Conservation (phyloP, 2,888 invertebrate species). For the Philereme vetulata region DNA sequence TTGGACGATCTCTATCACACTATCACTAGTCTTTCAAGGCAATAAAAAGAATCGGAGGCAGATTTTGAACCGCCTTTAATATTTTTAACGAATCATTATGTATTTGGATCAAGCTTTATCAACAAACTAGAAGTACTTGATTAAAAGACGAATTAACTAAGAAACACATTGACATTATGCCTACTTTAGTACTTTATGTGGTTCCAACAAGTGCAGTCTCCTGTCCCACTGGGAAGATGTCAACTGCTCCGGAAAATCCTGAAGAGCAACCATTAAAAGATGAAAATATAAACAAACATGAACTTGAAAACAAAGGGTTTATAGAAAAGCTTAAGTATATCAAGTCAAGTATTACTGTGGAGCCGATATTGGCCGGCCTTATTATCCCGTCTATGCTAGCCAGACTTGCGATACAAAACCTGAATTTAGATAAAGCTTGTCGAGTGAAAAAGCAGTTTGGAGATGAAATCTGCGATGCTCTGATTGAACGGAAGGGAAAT, state of each 20-base stretch:
- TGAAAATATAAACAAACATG: constrained; percentile 39
- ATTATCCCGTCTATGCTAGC: constrained; percentile 86
- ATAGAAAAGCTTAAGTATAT: constrained; percentile 80
- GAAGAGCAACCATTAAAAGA: constrained; percentile 63
- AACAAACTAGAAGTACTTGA: constrained; percentile 41
- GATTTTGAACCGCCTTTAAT: constrained; percentile 23
- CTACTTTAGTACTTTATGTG: constrained; percentile 42
- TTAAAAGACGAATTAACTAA: constrained; percentile 46
- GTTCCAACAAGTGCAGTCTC: constrained; percentile 30
- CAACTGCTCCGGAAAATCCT: constrained; percentile 41
- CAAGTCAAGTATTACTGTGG: constrained; percentile 86
- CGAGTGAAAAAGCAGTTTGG: constrained; percentile 62
- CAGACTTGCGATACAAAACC: constrained; percentile 85
- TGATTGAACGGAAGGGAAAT: constrained; percentile 72
- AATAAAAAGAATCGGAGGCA: background rate
- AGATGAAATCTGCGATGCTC: constrained; percentile 64
- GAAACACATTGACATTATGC: constrained; percentile 37
- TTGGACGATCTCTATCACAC: no score
- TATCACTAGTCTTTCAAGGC: no score
- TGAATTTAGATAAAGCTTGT: constrained; percentile 75
- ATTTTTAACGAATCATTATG: constrained; percentile 24
- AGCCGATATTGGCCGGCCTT: constrained; percentile 88
- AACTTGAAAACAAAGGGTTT: constrained; percentile 69
- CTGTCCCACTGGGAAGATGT: constrained; percentile 45
- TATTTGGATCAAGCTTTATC: constrained; percentile 41